Evolutionary conservation across 2,113 vertebrate species (phyloP), one percentile per base, ranked within the genome.

Genomic region (Empidonax alnorum): DNA sequence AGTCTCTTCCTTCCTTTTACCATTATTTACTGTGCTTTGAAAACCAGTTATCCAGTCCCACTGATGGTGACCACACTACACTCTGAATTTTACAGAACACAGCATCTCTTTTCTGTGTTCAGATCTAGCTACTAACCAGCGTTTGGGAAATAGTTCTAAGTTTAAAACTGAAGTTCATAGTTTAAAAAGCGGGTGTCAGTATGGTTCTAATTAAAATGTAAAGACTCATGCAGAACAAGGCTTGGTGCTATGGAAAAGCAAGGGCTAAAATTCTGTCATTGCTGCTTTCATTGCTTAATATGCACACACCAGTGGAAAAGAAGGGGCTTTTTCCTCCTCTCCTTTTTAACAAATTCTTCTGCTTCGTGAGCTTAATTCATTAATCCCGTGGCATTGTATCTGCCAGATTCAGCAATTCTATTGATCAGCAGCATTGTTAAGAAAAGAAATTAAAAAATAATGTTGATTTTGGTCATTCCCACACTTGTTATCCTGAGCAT

Each of bases 391-490:
- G 47, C 96, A 96, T 97, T 98, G 96, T 97, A 96, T 97, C 89
- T 97, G 92, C 94, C 96, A 97, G 94, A 87, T 97, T 96, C 96
- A 95, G 55, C 87, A 92, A 91, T 96, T 96, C 98, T 88, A 96
- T 97, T 98, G 98, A 98, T 97, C 95, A 95, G 75, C 62, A 83
- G 67, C 83, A 96, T 98, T 97, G 97, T 97, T 97, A 97, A 97
- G 94, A 97, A 97, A 97, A 97, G 87, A 97, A 97, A 98, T 97
- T 85, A 94, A 95, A 98, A 98, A 97, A 97, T 97, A 96, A 96
- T 97, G 96, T 98, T 98, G 98, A 87, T 98, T 97, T 98, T 97
- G 82, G 95, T 97, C 96, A 98, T 98, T 97, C 97, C 95, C 97
- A 97, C 96, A 97, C 95, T 98, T 98, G 97, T 98, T 97, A 97